Conservation (phyloP, 2,888 invertebrate species). For the Spilarctia lutea region DNA sequence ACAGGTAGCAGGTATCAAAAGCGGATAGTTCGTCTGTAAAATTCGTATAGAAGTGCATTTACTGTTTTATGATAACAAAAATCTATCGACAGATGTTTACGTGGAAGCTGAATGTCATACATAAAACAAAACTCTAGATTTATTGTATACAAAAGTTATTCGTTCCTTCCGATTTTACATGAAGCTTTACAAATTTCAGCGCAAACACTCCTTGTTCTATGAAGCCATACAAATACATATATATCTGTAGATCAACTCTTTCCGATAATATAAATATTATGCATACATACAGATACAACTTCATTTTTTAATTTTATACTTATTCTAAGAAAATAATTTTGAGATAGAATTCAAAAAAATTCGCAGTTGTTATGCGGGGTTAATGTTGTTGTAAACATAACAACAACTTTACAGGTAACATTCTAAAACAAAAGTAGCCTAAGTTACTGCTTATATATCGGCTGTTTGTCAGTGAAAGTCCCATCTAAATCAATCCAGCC, state of each 20-base stretch:
- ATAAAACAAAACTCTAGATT: slow-evolving; percentile 7
- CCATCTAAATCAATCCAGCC: too few species aligned
- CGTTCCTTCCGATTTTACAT: slow-evolving; percentile 7
- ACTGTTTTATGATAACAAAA: not conserved
- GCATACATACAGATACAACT: not conserved
- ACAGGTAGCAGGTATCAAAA: too few species aligned
- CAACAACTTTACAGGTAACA: too few species aligned
- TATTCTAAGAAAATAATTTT: too few species aligned
- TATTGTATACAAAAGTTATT: slow-evolving; percentile 9
- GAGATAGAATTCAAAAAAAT: too few species aligned
- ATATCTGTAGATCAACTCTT: not conserved
- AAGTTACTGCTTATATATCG: not conserved
- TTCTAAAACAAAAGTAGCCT: too few species aligned
- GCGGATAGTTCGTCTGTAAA: too few species aligned
- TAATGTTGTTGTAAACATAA: too few species aligned
- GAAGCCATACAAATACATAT: slow-evolving; percentile 6
- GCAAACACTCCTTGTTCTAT: slow-evolving; percentile 9
- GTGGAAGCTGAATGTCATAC: not conserved
- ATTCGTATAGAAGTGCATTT: not conserved
- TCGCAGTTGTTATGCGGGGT: too few species aligned
- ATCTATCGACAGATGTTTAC: not conserved
- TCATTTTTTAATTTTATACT: not conserved
- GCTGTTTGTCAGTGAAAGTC: not conserved
- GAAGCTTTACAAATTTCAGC: slow-evolving; percentile 10
- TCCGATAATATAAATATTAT: slow-evolving; percentile 1